Base-by-base conservation (phyloP, 2,797 vertebrate species). In the Emydoidea blandingii region DNA sequence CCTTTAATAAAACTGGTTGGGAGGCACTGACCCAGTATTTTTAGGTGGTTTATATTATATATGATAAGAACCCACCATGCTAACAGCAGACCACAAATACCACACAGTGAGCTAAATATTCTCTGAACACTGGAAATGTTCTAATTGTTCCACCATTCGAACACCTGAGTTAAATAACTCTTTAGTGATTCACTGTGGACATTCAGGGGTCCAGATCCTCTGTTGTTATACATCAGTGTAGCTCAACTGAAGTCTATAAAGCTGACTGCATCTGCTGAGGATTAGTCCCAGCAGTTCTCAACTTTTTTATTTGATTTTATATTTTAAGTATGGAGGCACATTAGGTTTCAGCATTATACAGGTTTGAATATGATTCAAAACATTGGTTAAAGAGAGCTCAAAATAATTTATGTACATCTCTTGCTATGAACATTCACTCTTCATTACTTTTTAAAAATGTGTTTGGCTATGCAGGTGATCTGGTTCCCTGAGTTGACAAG, bases 121-220 rank as follows among this genome's bases (percentile, higher is more conserved):
- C 80, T 54, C 12, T 0, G 0, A 83, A 31, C 12, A 29, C 8
- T 65, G 8, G n/a, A 50, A 87, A 19, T 56, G 15, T 49, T 76
- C 18, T 56, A 76, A 29, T 76, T 12, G 23, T 19, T 25, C 52
- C 2, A 0, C 9, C 81, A 50, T n/a, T 81, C 53, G 37, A 37
- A 12, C 0, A 0, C 5, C 9, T 83, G 79, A 49, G 9, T 37
- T 87, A 93, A 85, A 83, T 53, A 83, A 85, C 27, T 34, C 19
- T 83, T 29, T 82, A 57, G 56, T 83, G 31, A 49, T 16, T 87
- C 50, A 54, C 25, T 27, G 1, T 31, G 19, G 54, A 47, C 19
- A 16, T 41, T 9, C 25, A 34, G 16, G 54, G 19, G 14, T 41
- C 23, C 14, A 79, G 52, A 16, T 18, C 29, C 31, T 9, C 16